Base-by-base conservation (phyloP, 53 echinoderm and acorn worm genomes). In the Paelopatides confundens region DNA sequence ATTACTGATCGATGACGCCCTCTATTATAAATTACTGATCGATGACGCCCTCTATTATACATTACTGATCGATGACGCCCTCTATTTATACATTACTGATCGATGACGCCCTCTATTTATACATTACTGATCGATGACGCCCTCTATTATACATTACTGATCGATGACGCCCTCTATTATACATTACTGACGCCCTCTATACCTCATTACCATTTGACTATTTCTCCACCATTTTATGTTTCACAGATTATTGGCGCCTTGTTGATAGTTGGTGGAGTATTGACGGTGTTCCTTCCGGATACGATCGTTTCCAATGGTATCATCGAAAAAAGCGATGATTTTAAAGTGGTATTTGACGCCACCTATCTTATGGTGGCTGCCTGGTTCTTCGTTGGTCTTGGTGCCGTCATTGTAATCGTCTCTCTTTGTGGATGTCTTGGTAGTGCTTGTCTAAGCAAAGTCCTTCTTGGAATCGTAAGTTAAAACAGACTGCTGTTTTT, bases 401-500 rank as follows among this genome's bases (percentile, higher is more conserved):
- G 84, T 17, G 84, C 39, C 39, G 37, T 64, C 39, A 65, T 83
- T 3, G 84, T 83, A 2, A 3, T 83, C 11, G 37, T 83, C 5
- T 63, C 84, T 17, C 63, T 83, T 4, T 83, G 84, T 40, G 84
- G 84, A 34, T 83, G 84, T 39, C 23, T 83, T 14, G 84, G 84
- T 10, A 83, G 84, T 64, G 63, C 63, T 1, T 83, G 63, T 35
- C n/a, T 65, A 37, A 83, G 64, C 46, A 65, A 83, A 46, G 84
- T 83, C 4, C 84, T 83, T 30, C 84, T 83, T 1, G 84, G 84
- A n/a, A 83, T 83, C 24, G 84, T 83, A 65, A 83, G 84, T 64
- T n/a, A 14, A 48, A 14, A n/a, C n/a, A n/a, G n/a, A n/a, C n/a
- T n/a, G n/a, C n/a, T n/a, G n/a, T n/a, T n/a, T n/a, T n/a, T n/a